Base-by-base conservation (phyloP, 2,113 vertebrate species). In the Antennarius striatus region DNA sequence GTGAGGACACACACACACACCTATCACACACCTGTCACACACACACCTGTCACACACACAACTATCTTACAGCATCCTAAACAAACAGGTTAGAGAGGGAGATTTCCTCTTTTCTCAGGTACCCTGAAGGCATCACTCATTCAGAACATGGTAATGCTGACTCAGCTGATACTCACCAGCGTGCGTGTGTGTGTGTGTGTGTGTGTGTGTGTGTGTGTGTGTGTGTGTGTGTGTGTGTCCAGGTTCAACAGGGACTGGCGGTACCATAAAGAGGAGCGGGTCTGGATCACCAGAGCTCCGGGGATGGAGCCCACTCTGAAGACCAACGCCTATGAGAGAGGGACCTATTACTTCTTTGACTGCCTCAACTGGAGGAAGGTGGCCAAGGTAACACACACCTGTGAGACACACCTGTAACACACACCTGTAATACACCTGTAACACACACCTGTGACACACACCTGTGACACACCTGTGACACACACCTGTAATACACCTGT, bases 351-450 rank as follows among this genome's bases (percentile, higher is more conserved):
- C 94, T 98, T 98, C 94, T 99, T 99, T 81, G 98, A 99, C 92
- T 99, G 98, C 96, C 96, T 98, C 94, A 99, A 98, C 95, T 99
- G 97, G 98, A 98, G 98, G 92, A 99, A 99, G 91, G 97, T 99
- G 92, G 97, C 98, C 87, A 99, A 99, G 97, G 98, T 99, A 83
- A 32, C 30, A 10, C 51, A 14, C 29, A 7, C n/a, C 4, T 14
- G n/a, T 32, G 22, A 22, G 10, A 15, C 8, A 16, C 16, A 50
- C 32, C 54, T 51, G 46, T 42, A 15, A 30, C 13, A 22, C 22
- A 22, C 32, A 36, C 1, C 22, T 22, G 22, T 22, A 22, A 22
- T 22, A 22, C 22, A 22, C 22, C 22, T 22, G 22, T 22, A 22
- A 22, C 22, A 47, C 4, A 14, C 6, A 7, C 22, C 22, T 22